phyloP scores from a whole-genome alignment of 1,140 invertebrate species.

The Frieseomelitta varia region DNA sequence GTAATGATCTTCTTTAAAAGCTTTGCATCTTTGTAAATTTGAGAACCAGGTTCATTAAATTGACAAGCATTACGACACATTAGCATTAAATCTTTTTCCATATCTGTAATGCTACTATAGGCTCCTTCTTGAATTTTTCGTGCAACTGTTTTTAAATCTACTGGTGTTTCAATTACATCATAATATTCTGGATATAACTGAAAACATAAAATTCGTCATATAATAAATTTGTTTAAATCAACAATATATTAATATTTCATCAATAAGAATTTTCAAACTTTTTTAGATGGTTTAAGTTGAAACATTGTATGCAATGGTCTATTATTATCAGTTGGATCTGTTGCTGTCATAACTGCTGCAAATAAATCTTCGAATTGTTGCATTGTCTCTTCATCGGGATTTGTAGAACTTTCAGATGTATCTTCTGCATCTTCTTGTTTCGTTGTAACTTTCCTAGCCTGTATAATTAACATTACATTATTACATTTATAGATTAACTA shows the following conservation, averaged over 20 bases:
- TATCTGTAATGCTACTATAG: slow-evolving; percentile 89
- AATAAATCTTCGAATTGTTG: slow-evolving; percentile 91
- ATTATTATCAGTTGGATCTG: slow-evolving; percentile 90
- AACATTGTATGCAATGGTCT: slow-evolving; percentile 92
- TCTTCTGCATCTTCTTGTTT: slow-evolving; percentile 84
- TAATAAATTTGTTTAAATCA: slow-evolving; percentile 6
- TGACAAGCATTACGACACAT: slow-evolving; percentile 98
- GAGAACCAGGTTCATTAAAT: slow-evolving; percentile 98
- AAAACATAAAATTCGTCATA: slow-evolving; percentile 48
- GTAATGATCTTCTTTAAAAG: slow-evolving; percentile 89
- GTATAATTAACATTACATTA: not conserved
- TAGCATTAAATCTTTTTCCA: slow-evolving; percentile 95
- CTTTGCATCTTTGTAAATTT: slow-evolving; percentile 98
- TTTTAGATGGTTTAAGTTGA: slow-evolving; percentile 94
- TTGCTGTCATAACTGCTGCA: slow-evolving; percentile 90
- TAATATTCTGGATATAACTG: slow-evolving; percentile 98
- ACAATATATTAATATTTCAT: not conserved
- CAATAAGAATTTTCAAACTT: slow-evolving; percentile 74
- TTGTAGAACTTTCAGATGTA: slow-evolving; percentile 87
- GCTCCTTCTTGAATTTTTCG: slow-evolving; percentile 93
- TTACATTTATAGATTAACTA: not conserved
- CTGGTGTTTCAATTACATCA: slow-evolving; percentile 96
- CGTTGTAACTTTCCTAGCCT: slow-evolving; percentile 80
- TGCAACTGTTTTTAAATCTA: slow-evolving; percentile 97
- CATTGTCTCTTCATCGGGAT: slow-evolving; percentile 87